Evolutionary conservation across 2,888 invertebrate genomes (phyloP).

Genomic region (Sphaeridia pumilis): DNA sequence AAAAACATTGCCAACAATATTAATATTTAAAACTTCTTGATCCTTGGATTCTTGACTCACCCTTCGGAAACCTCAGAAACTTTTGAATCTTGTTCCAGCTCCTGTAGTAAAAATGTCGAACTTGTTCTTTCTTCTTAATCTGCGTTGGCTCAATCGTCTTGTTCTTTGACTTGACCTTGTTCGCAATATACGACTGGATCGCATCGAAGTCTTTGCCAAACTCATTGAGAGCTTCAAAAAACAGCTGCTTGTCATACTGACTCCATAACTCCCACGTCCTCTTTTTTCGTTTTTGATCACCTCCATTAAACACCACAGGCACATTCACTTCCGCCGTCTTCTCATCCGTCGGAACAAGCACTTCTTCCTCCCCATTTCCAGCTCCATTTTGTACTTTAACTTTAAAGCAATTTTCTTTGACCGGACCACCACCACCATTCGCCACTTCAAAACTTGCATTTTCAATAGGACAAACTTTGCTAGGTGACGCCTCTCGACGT

Average conservation of each 20-base stretch:
- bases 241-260: conserved; percentile 73
- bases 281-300: conserved; percentile 35
- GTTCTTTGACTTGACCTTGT: conserved; percentile 73
- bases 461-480: conserved; percentile 17
- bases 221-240: conserved; percentile 90
- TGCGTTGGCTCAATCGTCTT: conserved; percentile 45
- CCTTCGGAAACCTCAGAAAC: conserved; percentile 71
- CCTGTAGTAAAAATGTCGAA: conserved; percentile 86
- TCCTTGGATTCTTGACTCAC: too few species aligned
- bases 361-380: neutral
- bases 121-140: conserved; percentile 84
- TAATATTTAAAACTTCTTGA: too few species aligned
- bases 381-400: neutral
- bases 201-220: conserved; percentile 93
- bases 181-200: conserved; percentile 70
- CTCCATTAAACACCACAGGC: neutral
- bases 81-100: conserved; percentile 91
- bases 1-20: too few species aligned
- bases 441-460: neutral
- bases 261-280: conserved; percentile 73
- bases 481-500: conserved; percentile 31
- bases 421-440: neutral
- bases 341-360: neutral
- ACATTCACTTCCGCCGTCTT: neutral
- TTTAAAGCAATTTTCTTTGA: neutral